These are phyloP conservation scores for Lophochroa leadbeateri DNA, from an alignment of 2,113 vertebrate genomes.

Conservation along the genomic window DNA sequence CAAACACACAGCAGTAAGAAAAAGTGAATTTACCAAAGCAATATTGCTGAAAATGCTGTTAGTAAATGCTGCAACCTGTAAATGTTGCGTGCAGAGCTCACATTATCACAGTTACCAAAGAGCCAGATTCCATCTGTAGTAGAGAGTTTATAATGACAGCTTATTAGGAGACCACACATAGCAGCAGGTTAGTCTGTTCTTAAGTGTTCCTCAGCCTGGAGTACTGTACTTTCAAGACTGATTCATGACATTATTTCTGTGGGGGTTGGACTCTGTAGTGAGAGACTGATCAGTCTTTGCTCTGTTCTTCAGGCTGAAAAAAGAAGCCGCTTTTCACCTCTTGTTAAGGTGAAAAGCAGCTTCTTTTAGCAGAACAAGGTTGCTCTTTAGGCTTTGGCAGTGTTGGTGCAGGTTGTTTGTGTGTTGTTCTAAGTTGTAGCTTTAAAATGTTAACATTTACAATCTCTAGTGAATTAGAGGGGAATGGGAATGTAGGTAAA, in stretches of 20 bases:
- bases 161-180: not conserved
- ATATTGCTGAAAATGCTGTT: not conserved
- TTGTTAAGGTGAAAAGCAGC: not conserved
- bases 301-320: not conserved
- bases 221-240: not conserved
- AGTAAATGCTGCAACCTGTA: not conserved
- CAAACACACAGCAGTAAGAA: rapidly evolving
- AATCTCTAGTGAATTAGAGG: not conserved
- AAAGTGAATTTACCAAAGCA: not conserved
- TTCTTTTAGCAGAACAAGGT: not conserved
- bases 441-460: not conserved
- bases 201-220: not conserved
- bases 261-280: not conserved
- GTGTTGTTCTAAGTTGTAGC: not conserved
- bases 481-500: not conserved
- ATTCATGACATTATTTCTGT: not conserved
- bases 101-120: not conserved
- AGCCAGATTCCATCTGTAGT: not conserved
- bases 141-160: not conserved
- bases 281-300: not conserved
- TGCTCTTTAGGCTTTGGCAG: not conserved
- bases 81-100: rapidly evolving
- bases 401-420: rapidly evolving
- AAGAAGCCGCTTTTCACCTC: not conserved
- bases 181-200: not conserved